phyloP scores from a whole-genome alignment of 1,140 invertebrate genomes.

The Caenorhabditis inopinata region DNA sequence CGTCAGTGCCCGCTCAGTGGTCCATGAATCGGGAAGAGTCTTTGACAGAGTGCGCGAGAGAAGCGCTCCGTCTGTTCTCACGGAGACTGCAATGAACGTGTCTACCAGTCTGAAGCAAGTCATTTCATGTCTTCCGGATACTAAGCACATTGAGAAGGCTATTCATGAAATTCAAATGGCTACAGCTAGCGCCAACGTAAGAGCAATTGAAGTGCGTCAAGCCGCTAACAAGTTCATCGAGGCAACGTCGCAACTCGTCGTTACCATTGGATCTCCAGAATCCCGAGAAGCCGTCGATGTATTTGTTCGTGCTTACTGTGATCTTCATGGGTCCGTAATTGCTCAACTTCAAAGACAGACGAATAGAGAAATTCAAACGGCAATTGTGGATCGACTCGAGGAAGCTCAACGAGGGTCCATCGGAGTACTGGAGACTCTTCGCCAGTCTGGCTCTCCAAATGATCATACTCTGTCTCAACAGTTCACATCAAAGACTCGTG shows the following conservation, averaged over 20 bases:
- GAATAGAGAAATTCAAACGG: constrained; percentile 35
- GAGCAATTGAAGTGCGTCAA: constrained; percentile 74
- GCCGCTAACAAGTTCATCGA: constrained; percentile 81
- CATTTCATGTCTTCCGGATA: constrained; percentile 57
- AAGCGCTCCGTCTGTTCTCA: constrained; percentile 44
- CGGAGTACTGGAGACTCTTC: constrained; percentile 82
- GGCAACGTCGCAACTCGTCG: constrained; percentile 78
- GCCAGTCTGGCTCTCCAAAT: constrained; percentile 75
- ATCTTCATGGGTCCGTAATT: constrained; percentile 55
- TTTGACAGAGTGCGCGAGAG: constrained; percentile 76
- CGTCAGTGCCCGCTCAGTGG: constrained; percentile 56
- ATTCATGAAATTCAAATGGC: constrained; percentile 51
- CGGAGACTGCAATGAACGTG: constrained; percentile 54
- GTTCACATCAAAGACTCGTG: neutral
- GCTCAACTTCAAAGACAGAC: constrained; percentile 48
- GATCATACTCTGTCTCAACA: neutral
- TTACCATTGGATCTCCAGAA: constrained; percentile 72
- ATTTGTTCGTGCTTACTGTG: constrained; percentile 70
- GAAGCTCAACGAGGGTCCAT: constrained; percentile 80
- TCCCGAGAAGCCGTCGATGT: constrained; percentile 74
- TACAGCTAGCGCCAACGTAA: neutral
- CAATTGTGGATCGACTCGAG: neutral
- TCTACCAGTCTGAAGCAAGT: constrained; percentile 50
- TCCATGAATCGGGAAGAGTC: constrained; percentile 68
- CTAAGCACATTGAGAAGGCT: constrained; percentile 56